Evolutionary conservation across 2,888 invertebrate species (phyloP).

Genomic region (Diploptera punctata): DNA sequence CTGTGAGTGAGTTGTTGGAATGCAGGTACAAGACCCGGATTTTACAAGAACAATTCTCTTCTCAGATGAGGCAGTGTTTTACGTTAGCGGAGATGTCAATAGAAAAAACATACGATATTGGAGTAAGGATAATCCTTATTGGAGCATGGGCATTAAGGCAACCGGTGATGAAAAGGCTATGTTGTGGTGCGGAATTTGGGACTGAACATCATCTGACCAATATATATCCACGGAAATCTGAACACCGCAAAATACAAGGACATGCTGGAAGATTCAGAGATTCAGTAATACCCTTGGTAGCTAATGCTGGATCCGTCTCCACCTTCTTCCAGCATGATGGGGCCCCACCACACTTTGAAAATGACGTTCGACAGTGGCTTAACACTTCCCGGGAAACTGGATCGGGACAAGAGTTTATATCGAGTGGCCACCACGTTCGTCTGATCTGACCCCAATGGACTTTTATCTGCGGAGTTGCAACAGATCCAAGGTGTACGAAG

Average conservation of each 20-base stretch:
- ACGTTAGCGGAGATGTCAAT: neutral
- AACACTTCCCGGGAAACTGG: neutral
- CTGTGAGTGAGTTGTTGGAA: too few relatives aligned
- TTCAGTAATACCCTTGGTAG: constrained; percentile 1
- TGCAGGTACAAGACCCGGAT: too few relatives aligned
- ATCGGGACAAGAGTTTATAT: neutral
- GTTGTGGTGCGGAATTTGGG: constrained; percentile 7
- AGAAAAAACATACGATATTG: constrained; percentile 13
- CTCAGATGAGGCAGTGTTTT: too few relatives aligned
- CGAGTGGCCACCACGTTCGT: neutral
- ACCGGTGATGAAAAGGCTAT: neutral
- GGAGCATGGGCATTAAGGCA: neutral
- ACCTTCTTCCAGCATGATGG: neutral
- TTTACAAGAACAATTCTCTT: too few relatives aligned
- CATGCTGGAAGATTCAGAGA: constrained; percentile 13
- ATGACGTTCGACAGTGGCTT: neutral
- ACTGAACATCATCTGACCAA: constrained; percentile 6
- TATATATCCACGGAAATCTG: neutral
- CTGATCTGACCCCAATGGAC: neutral
- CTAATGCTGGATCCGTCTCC: neutral
- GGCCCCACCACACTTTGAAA: constrained; percentile 1
- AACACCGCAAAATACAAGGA: constrained; percentile 3
- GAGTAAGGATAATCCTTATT: neutral
- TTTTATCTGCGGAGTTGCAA: neutral
- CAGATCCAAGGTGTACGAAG: neutral